phyloP scores from a whole-genome alignment of 2,888 invertebrate genomes.

The Trissolcus japonicus region DNA sequence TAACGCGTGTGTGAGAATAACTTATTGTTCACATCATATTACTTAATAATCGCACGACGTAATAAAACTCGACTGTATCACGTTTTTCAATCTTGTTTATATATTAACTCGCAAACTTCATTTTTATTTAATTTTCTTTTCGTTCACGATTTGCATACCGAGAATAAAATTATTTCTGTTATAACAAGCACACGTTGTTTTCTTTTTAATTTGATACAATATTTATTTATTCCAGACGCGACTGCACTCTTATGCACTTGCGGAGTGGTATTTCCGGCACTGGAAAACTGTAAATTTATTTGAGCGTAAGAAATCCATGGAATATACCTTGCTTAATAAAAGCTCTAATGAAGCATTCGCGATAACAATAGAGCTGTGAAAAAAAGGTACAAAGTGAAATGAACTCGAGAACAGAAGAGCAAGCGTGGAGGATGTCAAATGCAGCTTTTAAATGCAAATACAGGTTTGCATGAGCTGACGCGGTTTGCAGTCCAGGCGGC shows the following conservation, averaged over 20 bases:
- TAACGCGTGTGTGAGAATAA: slow-evolving; percentile 7
- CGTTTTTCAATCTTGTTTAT: no score
- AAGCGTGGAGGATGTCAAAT: slow-evolving; percentile 36
- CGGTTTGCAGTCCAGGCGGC: slow-evolving; percentile 38
- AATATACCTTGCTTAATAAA: slow-evolving; percentile 29
- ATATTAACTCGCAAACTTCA: background rate
- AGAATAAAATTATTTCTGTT: background rate
- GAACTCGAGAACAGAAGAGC: slow-evolving; percentile 32
- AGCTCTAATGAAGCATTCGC: slow-evolving; percentile 45
- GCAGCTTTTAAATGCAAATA: slow-evolving; percentile 55
- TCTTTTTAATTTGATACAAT: no score
- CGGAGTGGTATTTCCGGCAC: background rate
- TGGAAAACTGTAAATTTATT: slow-evolving; percentile 1
- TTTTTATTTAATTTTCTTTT: background rate
- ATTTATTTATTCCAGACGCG: no score
- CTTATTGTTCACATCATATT: slow-evolving; percentile 11
- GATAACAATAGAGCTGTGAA: slow-evolving; percentile 34
- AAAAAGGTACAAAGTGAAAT: slow-evolving; percentile 39
- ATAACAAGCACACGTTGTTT: no score
- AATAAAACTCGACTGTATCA: no score
- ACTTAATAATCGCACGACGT: no score
- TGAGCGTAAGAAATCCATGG: slow-evolving; percentile 7
- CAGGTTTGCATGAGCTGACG: slow-evolving; percentile 32
- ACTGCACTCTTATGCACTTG: background rate
- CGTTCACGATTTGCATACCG: background rate